Evolutionary conservation across 2,797 vertebrate species (phyloP).

Genomic region (Merluccius polli): DNA sequence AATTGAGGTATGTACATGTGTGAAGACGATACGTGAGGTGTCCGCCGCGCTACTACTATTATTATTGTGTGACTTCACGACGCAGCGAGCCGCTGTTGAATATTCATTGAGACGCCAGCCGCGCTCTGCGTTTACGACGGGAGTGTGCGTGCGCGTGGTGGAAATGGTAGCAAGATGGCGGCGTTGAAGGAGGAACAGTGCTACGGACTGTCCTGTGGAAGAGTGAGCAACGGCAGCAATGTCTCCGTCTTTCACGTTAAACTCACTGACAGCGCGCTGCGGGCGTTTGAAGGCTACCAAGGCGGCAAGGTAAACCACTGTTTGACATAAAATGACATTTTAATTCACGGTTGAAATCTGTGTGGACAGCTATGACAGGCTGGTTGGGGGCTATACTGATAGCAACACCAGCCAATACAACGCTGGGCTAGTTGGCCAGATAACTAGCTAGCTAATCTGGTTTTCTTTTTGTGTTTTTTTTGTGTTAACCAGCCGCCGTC

Average conservation of each 20-base stretch:
- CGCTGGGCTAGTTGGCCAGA: conserved; percentile 8
- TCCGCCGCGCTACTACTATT: conserved; percentile 18
- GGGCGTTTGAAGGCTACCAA: conserved; percentile 89
- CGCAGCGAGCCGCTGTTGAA: conserved; percentile 67
- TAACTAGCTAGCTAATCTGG: conserved; percentile 19
- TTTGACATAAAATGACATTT: conserved; percentile 26
- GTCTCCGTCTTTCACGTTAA: conserved; percentile 95
- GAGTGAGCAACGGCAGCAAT: conserved; percentile 87
- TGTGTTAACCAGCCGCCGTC: not conserved
- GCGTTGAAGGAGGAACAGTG: conserved; percentile 95
- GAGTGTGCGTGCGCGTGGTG: conserved; percentile 69
- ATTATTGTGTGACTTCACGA: conserved; percentile 36
- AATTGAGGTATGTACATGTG: conserved; percentile 12
- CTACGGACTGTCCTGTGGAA: conserved; percentile 96
- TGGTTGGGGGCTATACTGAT: conserved; percentile 38
- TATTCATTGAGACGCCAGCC: conserved; percentile 71
- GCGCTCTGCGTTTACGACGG: conserved; percentile 66
- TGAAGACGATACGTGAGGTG: no score
- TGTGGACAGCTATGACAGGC: conserved; percentile 55
- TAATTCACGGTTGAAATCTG: conserved; percentile 27
- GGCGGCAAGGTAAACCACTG: conserved; percentile 78
- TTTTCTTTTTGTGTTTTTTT: not conserved
- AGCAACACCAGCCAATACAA: conserved; percentile 3
- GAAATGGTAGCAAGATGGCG: conserved; percentile 96
- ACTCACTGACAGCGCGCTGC: conserved; percentile 93